Evolutionary conservation across 2,888 invertebrate genomes (phyloP), one percentile per base, ranked within the genome.

Genomic region (Drosophila hamatofila): DNA sequence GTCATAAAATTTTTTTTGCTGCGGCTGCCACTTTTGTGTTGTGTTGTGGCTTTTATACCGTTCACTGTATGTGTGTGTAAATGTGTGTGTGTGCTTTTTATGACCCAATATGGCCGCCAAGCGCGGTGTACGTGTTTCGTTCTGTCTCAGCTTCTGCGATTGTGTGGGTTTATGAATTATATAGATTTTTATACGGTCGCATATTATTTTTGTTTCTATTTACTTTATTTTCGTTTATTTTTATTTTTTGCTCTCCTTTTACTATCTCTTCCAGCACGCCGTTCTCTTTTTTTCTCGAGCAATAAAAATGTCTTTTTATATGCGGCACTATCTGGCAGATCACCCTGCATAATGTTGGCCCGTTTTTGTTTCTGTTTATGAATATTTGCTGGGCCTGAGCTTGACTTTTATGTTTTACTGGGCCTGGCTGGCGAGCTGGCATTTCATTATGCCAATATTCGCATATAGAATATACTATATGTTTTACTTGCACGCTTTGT

Each of bases 31-130:
- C 73, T 87, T 80, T 80, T 81, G 65, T 73, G 62, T 75, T 76
- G 68, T n/a, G 69, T 23, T 76, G 88, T 72, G 83, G 80, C 80
- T 78, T 83, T 88, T 85, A 72, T 82, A 61, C 63, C 62, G 67
- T 42, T 54, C 21, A 42, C 16, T 7, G 9, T 65, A 35, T 59
- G 44, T 57, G 54, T 60, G 63, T 52, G 52, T 63, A 59, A 49
- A 49, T 52, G 61, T 75, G 66, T 76, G 76, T 82, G 74, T 65
- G 58, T 89, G 77, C 85, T 81, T 85, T 85, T 85, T 85, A 89
- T 84, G 88, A 77, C 89, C 89, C 89, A 88, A 85, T 88, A 89
- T 85, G 89, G 89, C 82, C 80, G 89, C 85, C 89, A 80, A 84
- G 76, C 74, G 75, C 74, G 65, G 54, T 69, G 89, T 75, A 89